A percentile compares a stretch with the other conserved stretches of the same genome.
Conservation (phyloP, 2,797 vertebrate genomes). For the Cephalopachus bancanus region DNA sequence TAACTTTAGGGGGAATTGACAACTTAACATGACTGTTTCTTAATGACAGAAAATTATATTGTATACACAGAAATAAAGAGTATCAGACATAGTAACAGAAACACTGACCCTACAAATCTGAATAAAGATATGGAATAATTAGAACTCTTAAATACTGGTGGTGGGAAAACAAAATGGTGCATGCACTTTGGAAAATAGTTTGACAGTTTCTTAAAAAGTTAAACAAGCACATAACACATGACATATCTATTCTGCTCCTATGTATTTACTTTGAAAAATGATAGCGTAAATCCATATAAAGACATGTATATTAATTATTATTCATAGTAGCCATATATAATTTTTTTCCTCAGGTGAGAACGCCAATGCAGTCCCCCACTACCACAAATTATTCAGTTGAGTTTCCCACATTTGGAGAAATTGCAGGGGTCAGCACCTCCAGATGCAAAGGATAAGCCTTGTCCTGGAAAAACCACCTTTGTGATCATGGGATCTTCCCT, state of each 20-base stretch:
- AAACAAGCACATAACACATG: neutral
- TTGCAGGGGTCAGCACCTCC: too few relatives aligned
- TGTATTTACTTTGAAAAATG: neutral
- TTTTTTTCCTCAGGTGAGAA: too few relatives aligned
- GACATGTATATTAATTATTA: neutral
- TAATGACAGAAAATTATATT: neutral
- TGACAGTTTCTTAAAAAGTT: neutral
- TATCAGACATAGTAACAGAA: neutral
- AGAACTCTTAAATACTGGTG: too few relatives aligned
- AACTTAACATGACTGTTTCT: neutral
- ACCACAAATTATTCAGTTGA: too few relatives aligned
- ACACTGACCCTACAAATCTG: neutral
- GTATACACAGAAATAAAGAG: neutral
- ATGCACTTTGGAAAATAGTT: neutral
- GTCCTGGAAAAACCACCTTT: too few relatives aligned
- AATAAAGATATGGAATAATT: neutral
- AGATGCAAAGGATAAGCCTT: too few relatives aligned
- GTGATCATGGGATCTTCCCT: too few relatives aligned
- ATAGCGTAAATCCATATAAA: neutral
- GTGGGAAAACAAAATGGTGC: too few relatives aligned
- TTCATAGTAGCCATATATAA: neutral
- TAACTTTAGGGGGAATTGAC: too few relatives aligned
- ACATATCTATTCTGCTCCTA: neutral
- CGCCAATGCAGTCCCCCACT: too few relatives aligned
- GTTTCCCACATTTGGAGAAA: too few relatives aligned